Evolutionary conservation across 2,113 vertebrate genomes (phyloP).

Genomic region (Jacana jacana): DNA sequence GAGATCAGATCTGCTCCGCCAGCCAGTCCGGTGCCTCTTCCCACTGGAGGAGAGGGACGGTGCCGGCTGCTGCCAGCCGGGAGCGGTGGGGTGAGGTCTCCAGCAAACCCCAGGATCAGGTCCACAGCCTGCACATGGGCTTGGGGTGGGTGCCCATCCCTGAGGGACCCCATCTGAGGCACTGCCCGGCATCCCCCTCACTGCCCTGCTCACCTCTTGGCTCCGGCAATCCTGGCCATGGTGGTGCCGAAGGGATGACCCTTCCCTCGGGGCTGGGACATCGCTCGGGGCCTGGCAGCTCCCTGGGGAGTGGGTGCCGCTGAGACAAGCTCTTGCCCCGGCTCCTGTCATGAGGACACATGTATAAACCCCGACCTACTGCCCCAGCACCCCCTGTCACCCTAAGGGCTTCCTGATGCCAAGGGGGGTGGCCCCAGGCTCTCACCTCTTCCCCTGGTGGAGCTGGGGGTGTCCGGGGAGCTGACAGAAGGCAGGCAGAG

Average conservation of each 20-base stretch:
- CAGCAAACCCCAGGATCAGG: background rate
- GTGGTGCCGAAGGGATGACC: conserved; percentile 67
- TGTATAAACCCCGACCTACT: background rate
- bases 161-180: fast-evolving
- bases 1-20: conserved; percentile 51
- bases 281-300: background rate
- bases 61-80: background rate
- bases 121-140: background rate
- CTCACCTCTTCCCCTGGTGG: conserved; percentile 41
- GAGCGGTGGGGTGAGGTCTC: background rate
- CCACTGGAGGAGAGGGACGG: conserved; percentile 24
- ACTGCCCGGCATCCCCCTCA: fast-evolving
- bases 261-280: background rate
- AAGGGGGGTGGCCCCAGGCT: background rate
- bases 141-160: background rate
- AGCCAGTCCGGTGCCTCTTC: conserved; percentile 56
- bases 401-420: background rate
- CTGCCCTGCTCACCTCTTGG: conserved; percentile 44
- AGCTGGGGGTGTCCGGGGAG: background rate
- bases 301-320: background rate
- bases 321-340: background rate
- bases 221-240: background rate
- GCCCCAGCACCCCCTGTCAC: fast-evolving
- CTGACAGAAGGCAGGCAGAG: background rate
- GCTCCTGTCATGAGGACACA: background rate